Evolutionary conservation across 2,797 vertebrate genomes (phyloP).

Genomic region (Molossus alvarezi): DNA sequence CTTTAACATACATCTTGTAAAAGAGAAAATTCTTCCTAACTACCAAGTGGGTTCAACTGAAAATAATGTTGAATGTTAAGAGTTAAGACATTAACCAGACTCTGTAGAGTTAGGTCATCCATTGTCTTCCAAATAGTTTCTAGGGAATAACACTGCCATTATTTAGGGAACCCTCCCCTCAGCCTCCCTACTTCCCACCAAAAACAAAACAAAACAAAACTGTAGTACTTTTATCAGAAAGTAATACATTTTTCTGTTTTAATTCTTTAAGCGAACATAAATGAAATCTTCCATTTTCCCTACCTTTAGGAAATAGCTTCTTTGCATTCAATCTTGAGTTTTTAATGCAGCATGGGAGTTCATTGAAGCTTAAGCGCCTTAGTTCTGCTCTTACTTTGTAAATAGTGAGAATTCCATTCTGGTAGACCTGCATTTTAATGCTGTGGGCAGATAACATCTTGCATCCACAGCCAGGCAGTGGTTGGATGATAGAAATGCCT

Average conservation of each 20-base stretch:
- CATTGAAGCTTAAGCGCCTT: conserved; percentile 64
- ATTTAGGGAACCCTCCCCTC: not conserved
- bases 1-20: not conserved
- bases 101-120: conserved; percentile 60
- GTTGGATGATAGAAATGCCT: not conserved
- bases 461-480: not conserved
- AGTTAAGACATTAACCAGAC: conserved; percentile 22
- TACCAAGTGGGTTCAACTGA: conserved; percentile 22
- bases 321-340: not conserved
- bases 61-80: conserved; percentile 52
- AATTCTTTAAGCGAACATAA: conserved; percentile 47
- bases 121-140: conserved; percentile 10
- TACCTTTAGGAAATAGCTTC: conserved; percentile 8
- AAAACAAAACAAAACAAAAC: conserved; percentile 7
- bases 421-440: conserved; percentile 57
- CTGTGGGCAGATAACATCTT: conserved; percentile 12
- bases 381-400: conserved; percentile 13
- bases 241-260: conserved; percentile 33
- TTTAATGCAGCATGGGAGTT: not conserved
- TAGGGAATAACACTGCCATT: not conserved
- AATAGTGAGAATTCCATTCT: conserved; percentile 31
- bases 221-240: conserved; percentile 40
- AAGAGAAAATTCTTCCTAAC: conserved; percentile 32
- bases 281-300: not conserved
- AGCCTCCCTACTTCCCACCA: not conserved